Conservation (phyloP, 2,888 invertebrate genomes). For the Seira ritae region DNA sequence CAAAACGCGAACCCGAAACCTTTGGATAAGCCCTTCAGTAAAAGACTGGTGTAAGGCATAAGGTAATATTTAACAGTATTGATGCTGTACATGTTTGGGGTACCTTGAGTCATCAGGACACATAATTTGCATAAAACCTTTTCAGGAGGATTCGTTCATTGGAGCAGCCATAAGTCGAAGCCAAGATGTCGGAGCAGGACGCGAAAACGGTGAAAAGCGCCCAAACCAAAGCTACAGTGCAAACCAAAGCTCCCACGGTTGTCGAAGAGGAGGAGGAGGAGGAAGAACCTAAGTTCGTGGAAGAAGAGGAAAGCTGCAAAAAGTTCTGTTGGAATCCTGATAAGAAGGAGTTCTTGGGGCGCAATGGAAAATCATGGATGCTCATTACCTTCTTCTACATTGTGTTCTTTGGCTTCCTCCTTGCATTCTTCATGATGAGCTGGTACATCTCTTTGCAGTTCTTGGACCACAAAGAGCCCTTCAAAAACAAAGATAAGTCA, state of each 20-base stretch:
- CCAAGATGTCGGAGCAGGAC: neutral
- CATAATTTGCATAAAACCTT: no score
- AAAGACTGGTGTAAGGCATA: no score
- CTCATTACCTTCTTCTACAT: conserved; percentile 93
- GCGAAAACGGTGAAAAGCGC: neutral
- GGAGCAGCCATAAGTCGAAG: no score
- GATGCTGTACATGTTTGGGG: no score
- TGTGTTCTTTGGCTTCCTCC: conserved; percentile 93
- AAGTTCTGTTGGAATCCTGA: conserved; percentile 32
- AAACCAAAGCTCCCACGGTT: conserved; percentile 1
- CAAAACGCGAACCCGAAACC: no score
- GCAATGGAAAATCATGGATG: conserved; percentile 32
- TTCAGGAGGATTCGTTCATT: no score
- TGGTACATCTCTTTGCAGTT: conserved; percentile 26
- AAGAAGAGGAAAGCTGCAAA: conserved; percentile 20
- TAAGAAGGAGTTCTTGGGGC: conserved; percentile 29
- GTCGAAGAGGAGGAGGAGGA: neutral
- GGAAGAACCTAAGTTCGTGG: neutral
- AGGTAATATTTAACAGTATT: no score
- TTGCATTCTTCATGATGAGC: conserved; percentile 85
- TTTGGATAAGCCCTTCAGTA: no score
- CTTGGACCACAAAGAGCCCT: neutral
- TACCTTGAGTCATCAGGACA: no score
- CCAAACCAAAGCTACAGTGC: neutral
- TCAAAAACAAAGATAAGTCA: neutral